Evolutionary conservation across 1,140 invertebrate species (phyloP), one percentile per base, ranked within the genome.

Genomic region (Portunus trituberculatus): DNA sequence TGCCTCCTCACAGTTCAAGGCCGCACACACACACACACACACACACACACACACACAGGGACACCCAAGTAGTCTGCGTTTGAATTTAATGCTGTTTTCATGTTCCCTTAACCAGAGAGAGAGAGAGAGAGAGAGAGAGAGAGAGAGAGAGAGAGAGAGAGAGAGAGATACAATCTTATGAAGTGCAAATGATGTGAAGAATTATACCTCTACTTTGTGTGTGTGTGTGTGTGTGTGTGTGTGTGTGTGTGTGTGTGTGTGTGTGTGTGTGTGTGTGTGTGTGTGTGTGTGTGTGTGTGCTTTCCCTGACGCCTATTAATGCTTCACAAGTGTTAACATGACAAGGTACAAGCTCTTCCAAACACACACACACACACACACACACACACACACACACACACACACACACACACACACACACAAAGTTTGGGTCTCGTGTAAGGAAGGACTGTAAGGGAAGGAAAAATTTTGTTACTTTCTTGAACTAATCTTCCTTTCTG

Each of bases 71-170:
- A 59, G 52, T 59, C 52, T 14, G 52, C 16, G 52, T 39, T 39
- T 59, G 16, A 10, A 14, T 59, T 59, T 59, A 59, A 59, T 59
- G 52, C 12, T 59, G 12, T 59, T 59, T 59, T 59, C 52, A 59
- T 59, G 52, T n/a, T 76, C 67, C n/a, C 67, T 76, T n/a, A 7
- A n/a, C 12, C n/a, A 88, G 86, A 88, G 86, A 88, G 86, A 88
- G 86, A 88, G 86, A 88, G 86, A 88, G 86, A 88, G 86, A 88
- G 86, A 88, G 45, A 45, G 86, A 88, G 86, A 88, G 31, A 88
- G 86, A 88, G 31, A 88, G 86, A 88, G 86, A 88, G 45, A 88
- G 86, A 88, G 86, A 88, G 67, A 76, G 67, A 76, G 67, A 76
- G 67, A 76, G 67, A 76, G 67, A 76, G 86, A 88, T 25, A 1